phyloP scores from a whole-genome alignment of 2,888 invertebrate species.

The Sesamia inferens region DNA sequence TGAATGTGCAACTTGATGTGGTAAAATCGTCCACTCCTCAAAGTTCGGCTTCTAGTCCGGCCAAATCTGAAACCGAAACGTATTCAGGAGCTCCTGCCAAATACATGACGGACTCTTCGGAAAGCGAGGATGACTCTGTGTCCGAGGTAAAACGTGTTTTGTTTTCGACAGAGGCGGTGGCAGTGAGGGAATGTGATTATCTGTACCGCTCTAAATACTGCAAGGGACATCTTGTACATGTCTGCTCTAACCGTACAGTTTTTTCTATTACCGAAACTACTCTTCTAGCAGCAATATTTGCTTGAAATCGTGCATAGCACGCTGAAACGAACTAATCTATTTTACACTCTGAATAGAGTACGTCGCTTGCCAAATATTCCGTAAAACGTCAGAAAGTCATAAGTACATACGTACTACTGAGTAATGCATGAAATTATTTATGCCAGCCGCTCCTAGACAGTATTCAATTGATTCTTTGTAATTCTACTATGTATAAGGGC shows the following conservation, averaged over 20 bases:
- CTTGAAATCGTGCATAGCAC: conserved; percentile 77
- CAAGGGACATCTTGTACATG: conserved; percentile 92
- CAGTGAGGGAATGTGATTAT: conserved; percentile 89
- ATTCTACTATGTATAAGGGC: conserved; percentile 74
- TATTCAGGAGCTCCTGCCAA: conserved; percentile 95
- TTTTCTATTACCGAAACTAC: conserved; percentile 77
- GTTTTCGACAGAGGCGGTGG: conserved; percentile 89
- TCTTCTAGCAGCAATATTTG: conserved; percentile 72
- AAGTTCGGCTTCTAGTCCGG: conserved; percentile 95
- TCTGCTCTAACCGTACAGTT: conserved; percentile 83
- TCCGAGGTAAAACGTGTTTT: conserved; percentile 96
- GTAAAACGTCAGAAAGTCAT: conserved; percentile 90
- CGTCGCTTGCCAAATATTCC: conserved; percentile 90
- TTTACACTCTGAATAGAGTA: conserved; percentile 84
- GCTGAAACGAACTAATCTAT: conserved; percentile 80
- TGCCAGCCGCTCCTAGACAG: conserved; percentile 83
- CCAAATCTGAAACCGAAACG: conserved; percentile 96
- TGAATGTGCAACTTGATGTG: conserved; percentile 93
- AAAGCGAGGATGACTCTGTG: conserved; percentile 98
- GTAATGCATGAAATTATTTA: conserved; percentile 89
- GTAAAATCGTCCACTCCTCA: conserved; percentile 95
- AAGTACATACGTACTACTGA: conserved; percentile 89
- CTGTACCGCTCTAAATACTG: conserved; percentile 91
- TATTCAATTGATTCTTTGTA: conserved; percentile 84
- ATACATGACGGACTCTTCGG: conserved; percentile 98